Percentiles rank a stretch among this genome's conserved stretches.
Evolutionary conservation across 1,140 invertebrate genomes (phyloP).

Genomic region (Cydia pomonella): DNA sequence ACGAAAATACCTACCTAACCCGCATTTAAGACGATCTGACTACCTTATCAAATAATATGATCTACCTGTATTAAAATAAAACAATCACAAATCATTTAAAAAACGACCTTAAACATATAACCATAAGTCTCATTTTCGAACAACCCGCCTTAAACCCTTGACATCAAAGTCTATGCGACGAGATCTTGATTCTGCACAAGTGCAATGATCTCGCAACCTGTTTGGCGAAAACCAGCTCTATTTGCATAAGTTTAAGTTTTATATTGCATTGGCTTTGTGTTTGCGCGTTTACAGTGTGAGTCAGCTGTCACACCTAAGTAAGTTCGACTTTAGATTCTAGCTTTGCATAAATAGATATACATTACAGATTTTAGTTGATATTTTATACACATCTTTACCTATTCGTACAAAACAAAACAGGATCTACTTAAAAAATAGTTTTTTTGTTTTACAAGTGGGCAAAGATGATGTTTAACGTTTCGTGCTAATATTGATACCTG

Average conservation of each 20-base stretch:
- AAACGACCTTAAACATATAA: not conserved
- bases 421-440: too few species aligned
- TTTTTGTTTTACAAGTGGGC: too few species aligned
- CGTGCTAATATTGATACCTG: too few species aligned
- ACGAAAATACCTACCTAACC: too few species aligned
- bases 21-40: too few species aligned
- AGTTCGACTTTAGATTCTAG: not conserved
- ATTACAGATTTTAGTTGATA: too few species aligned
- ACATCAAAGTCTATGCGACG: not conserved
- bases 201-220: constrained; percentile 12
- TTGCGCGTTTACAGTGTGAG: not conserved
- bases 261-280: not conserved
- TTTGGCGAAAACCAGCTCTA: not conserved
- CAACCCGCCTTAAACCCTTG: not conserved
- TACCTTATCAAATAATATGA: too few species aligned
- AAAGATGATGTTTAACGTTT: too few species aligned
- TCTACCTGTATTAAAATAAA: not conserved
- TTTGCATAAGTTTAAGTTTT: constrained; percentile 2
- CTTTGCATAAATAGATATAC: too few species aligned
- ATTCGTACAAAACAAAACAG: too few species aligned
- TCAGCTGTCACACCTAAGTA: not conserved
- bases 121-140: not conserved
- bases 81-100: not conserved
- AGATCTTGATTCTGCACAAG: constrained; percentile 6
- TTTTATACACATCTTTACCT: too few species aligned